Conservation (phyloP, 2,113 vertebrate species). For the Rhinoptilus africanus region DNA sequence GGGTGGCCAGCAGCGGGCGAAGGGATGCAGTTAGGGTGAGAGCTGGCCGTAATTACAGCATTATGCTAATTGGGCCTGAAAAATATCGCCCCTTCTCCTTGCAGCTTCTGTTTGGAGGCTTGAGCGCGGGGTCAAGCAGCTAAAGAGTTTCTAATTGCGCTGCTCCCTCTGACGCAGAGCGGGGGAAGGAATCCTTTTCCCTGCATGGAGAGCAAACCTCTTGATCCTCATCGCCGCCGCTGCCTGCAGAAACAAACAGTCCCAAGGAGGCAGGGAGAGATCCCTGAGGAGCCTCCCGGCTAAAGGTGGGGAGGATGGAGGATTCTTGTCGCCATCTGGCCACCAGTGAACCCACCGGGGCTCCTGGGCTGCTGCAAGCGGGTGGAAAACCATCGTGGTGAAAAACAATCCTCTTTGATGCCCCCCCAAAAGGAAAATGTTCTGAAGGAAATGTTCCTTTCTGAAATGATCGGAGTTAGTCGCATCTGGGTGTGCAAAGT, state of each 20-base stretch:
- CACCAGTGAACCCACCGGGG: background rate
- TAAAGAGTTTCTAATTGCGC: background rate
- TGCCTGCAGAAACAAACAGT: constrained; percentile 1
- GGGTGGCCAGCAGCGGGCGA: background rate
- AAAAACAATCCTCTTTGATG: background rate
- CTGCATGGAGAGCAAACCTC: background rate
- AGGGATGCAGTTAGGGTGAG: background rate
- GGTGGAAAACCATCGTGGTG: background rate
- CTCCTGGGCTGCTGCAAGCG: background rate
- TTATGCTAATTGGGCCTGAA: constrained; percentile 26
- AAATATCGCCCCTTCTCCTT: background rate
- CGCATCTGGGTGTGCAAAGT: background rate
- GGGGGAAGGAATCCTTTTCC: background rate
- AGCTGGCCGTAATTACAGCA: constrained; percentile 43
- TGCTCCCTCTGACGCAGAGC: background rate
- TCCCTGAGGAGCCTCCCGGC: background rate
- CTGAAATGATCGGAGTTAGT: background rate
- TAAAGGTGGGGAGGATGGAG: background rate
- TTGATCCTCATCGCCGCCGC: background rate
- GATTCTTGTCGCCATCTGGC: accelerated
- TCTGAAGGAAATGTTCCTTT: background rate
- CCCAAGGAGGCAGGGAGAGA: background rate
- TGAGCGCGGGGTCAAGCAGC: background rate
- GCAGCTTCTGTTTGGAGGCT: constrained; percentile 1
- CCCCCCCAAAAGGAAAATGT: background rate